A percentile compares a stretch with the other conserved stretches of the same genome.
Evolutionary conservation across 2,888 invertebrate species (phyloP).

Genomic region (Ectobius pallidus): DNA sequence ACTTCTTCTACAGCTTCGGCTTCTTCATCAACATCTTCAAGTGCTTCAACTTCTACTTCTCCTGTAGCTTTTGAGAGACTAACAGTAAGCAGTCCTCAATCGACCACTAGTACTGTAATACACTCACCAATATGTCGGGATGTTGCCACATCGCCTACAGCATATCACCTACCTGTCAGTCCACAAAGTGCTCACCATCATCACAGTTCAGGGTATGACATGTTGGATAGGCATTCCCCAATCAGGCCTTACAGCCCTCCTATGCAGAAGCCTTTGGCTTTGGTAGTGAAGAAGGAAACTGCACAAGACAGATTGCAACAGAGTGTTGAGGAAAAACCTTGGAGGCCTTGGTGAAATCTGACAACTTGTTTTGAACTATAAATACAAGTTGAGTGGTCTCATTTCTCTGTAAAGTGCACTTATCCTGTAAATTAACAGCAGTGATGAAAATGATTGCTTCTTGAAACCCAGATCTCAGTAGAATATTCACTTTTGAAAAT

Average conservation of each 20-base stretch:
- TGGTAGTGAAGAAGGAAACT: constrained; percentile 70
- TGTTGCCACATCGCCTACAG: constrained; percentile 56
- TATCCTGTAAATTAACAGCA: too few relatives aligned
- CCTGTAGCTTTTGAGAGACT: constrained; percentile 59
- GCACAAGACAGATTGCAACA: constrained; percentile 51
- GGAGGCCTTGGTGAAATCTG: constrained; percentile 74
- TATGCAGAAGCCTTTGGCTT: constrained; percentile 67
- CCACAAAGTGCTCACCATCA: neutral
- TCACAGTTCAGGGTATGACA: constrained; percentile 40
- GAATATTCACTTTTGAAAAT: too few relatives aligned
- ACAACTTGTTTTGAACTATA: too few relatives aligned
- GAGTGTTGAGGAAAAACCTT: constrained; percentile 72
- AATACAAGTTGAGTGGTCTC: too few relatives aligned
- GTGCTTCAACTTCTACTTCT: constrained; percentile 52
- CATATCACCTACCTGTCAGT: constrained; percentile 39
- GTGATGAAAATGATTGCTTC: too few relatives aligned
- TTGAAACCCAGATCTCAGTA: too few relatives aligned
- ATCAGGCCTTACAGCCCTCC: constrained; percentile 55
- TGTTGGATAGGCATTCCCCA: neutral
- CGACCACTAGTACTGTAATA: constrained; percentile 48
- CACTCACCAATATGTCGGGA: constrained; percentile 50
- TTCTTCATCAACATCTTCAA: constrained; percentile 52
- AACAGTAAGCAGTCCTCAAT: constrained; percentile 58
- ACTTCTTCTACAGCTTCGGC: constrained; percentile 75
- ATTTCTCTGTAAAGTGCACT: too few relatives aligned